Evolutionary conservation across 2,113 vertebrate genomes (phyloP).

Genomic region (Hipposideros armiger): DNA sequence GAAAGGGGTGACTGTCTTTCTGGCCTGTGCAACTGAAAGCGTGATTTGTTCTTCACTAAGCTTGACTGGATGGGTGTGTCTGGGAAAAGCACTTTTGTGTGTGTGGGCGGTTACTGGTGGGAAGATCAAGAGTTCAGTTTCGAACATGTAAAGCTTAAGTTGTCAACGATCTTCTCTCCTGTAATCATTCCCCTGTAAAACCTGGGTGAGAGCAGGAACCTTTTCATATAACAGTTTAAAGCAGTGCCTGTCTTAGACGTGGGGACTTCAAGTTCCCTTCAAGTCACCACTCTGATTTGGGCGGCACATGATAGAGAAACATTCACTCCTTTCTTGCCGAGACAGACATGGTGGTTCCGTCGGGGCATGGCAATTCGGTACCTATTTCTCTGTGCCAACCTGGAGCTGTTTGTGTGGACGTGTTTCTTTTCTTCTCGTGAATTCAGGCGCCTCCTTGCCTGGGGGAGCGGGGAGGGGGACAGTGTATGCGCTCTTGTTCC

Average conservation of each 20-base stretch:
- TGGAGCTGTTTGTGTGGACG: fast-evolving
- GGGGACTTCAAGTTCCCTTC: not conserved
- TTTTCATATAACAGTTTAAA: not conserved
- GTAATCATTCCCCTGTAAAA: not conserved
- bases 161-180: not conserved
- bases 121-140: not conserved
- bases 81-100: not conserved
- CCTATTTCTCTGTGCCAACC: not conserved
- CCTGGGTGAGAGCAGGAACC: not conserved
- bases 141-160: not conserved
- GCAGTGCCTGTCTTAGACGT: no score
- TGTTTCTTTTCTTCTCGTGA: not conserved
- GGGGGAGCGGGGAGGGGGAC: not conserved
- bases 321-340: no score
- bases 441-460: no score
- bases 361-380: not conserved
- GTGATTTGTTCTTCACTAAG: not conserved
- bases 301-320: not conserved
- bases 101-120: not conserved
- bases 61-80: not conserved
- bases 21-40: fast-evolving
- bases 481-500: not conserved
- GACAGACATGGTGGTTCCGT: fast-evolving
- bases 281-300: no score
- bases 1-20: no score